Evolutionary conservation across 2,888 invertebrate species (phyloP), one percentile per base, ranked within the genome.

Genomic region (Gnatocerus cornutus): DNA sequence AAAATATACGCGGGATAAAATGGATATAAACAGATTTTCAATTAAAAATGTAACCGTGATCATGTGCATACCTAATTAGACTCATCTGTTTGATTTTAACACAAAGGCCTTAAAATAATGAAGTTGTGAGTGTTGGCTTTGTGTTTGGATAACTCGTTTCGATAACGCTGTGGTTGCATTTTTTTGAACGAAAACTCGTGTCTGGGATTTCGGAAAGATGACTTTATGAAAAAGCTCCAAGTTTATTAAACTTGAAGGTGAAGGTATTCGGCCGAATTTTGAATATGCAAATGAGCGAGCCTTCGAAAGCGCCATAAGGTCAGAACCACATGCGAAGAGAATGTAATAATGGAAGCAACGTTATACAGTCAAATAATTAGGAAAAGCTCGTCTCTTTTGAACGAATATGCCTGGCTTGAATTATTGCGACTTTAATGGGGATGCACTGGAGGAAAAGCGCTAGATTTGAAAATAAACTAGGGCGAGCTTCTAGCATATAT

Each of bases 21-120:
- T 55, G 45, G 55, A 63, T 21, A 64, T 64, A 64, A 63, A 55
- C 64, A 53, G 37, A 65, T 65, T 64, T 64, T 65, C 65, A 65
- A 65, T 65, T 56, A 65, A 65, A 65, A 65, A 46, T 56, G 56
- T 56, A 39, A 45, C 30, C 46, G 46, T 55, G 43, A 55, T 55
- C 52, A 63, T 63, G 39, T 29, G 12, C 52, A 63, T 41, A 63
- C 52, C 53, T 55, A 64, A 64, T 64, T 64, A 52, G 53, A 13
- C 43, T 46, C 59, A 46, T 59, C 62, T 27, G 62, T 52, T 50
- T 62, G 62, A 52, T 62, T 62, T 61, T 48, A 33, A 48, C 48
- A 61, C 61, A 61, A 61, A 61, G 61, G 37, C 13, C 30, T 33
- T 21, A 48, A 46, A 43, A 37, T 61, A 61, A 59, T 48, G 46